Base-by-base conservation (phyloP, 2,113 vertebrate genomes). In the Elaphurus davidianus region DNA sequence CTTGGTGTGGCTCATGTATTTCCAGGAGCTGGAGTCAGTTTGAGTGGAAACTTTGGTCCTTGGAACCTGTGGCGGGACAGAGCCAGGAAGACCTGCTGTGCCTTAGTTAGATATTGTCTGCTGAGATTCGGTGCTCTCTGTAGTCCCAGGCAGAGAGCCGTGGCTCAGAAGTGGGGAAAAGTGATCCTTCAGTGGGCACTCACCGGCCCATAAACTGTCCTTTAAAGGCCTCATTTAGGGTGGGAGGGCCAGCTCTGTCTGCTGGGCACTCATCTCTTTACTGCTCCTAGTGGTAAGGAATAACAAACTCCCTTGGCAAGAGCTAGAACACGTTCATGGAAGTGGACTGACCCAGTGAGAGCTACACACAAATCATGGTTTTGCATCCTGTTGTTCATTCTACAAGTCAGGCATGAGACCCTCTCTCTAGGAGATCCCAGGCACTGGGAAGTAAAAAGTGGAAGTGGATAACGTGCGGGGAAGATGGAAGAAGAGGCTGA, bases 361-460 rank as follows among this genome's bases (percentile, higher is more conserved):
- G 17, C 33, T 33, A 59, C 0, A 3, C 3, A 28, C 2, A 28
- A 1, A 16, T 14, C 17, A 1, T 23, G 43, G 30, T 23, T 59
- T 47, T 86, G 30, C 6, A 12, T n/a, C 86, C 90, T 45, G 36
- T 45, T 2, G 21, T 13, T 64, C n/a, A 27, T 13, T 71, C 15
- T 10, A 15, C 50, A 59, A 4, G 59, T 15, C 27, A 50, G 28
- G 23, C 7, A 17, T 23, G 43, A 82, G 55, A 54, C 16, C 5
- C 36, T 36, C 12, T 3, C 52, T 36, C 14, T n/a, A 43, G 27
- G 62, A 43, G 43, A 45, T 60, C 74, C 45, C 11, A 33, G 92
- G 57, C 10, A 50, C 67, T 14, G 11, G 10, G 78, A 52, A 2
- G 13, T 78, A 14, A 36, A 21, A 59, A 6, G 25, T 4, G 62